These are phyloP conservation scores for Andrena haemorrhoa DNA, from an alignment of 2,888 invertebrate species.

Conservation along the genomic window DNA sequence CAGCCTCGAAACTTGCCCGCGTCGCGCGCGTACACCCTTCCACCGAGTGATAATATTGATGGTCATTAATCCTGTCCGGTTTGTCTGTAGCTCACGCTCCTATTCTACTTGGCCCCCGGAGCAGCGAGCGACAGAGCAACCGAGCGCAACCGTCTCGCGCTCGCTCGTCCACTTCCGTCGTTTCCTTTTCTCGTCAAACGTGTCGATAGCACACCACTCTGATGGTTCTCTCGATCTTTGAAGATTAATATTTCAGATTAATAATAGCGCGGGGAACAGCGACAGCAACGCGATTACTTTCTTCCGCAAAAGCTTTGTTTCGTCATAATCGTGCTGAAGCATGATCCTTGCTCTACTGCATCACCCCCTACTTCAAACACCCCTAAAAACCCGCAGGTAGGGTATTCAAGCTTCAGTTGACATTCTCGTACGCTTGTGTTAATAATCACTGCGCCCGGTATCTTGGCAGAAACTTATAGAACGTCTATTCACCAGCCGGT, in stretches of 20 bases:
- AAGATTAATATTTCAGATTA: background rate
- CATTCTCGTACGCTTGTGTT: background rate
- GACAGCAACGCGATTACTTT: background rate
- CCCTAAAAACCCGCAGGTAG: background rate
- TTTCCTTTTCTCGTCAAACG: background rate
- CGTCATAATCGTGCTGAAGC: background rate
- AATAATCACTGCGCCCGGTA: background rate
- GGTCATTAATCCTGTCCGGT: slow-evolving; percentile 46
- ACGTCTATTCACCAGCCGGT: background rate
- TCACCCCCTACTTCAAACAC: background rate
- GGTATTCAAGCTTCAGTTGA: background rate
- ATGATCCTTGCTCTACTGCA: background rate
- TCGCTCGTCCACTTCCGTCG: background rate
- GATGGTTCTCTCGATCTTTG: background rate
- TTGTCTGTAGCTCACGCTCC: slow-evolving; percentile 4
- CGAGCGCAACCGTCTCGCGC: slow-evolving; percentile 3
- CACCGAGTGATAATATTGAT: slow-evolving; percentile 43
- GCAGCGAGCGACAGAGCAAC: background rate
- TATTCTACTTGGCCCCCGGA: background rate
- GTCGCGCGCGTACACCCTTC: slow-evolving; percentile 45
- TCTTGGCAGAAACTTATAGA: background rate
- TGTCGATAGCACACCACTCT: background rate
- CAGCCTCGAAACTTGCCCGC: slow-evolving; percentile 45
- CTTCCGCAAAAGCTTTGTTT: slow-evolving; percentile 1
- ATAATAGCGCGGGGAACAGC: background rate